Percentiles rank a stretch among this genome's conserved stretches.
Conservation (phyloP, 2,113 vertebrate genomes). For the Trogon surrucura region DNA sequence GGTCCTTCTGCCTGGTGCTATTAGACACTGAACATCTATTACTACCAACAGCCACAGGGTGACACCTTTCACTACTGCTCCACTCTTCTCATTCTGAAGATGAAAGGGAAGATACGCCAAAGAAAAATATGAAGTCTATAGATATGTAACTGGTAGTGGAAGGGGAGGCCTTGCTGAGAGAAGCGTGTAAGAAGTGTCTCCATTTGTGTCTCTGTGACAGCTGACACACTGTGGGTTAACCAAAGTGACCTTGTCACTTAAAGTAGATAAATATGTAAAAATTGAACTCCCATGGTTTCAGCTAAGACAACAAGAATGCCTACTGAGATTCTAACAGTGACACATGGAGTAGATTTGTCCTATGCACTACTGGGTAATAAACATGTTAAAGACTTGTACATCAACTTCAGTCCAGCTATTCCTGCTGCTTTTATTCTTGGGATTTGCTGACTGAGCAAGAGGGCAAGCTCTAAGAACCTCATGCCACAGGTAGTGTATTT, state of each 20-base stretch:
- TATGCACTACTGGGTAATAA: background rate
- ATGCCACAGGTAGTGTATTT: background rate
- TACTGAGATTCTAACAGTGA: background rate
- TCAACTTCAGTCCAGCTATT: background rate
- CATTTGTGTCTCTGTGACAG: accelerated
- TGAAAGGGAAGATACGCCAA: background rate
- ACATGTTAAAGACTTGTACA: background rate
- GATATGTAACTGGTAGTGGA: background rate
- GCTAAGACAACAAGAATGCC: background rate
- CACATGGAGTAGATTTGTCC: background rate
- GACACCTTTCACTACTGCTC: background rate
- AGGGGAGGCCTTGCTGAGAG: background rate
- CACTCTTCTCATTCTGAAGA: background rate
- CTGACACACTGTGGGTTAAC: accelerated
- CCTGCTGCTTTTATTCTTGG: background rate
- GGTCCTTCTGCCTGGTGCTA: background rate
- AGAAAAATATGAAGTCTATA: background rate
- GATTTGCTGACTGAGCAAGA: background rate
- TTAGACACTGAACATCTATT: background rate
- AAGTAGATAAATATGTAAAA: background rate
- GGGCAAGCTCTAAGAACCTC: background rate
- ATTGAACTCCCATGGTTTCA: background rate
- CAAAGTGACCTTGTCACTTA: background rate
- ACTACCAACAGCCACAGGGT: accelerated
- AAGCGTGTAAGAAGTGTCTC: background rate